Percentiles rank a stretch among this genome's conserved stretches.
Conservation (phyloP, 2,797 vertebrate genomes). For the Siniperca undulata region DNA sequence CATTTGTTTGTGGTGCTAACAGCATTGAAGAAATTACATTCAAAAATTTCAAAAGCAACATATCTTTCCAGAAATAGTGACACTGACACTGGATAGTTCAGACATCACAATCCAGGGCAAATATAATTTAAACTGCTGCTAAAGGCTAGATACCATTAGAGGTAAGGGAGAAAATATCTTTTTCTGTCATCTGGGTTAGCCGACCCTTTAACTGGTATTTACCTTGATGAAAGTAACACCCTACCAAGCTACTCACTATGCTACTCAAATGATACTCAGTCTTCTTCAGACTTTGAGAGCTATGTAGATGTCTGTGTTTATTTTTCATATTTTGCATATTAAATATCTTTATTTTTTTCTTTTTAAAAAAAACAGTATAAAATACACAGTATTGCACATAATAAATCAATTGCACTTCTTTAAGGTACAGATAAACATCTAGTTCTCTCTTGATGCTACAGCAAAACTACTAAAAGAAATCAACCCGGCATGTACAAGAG, state of each 20-base stretch:
- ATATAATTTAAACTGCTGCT: neutral
- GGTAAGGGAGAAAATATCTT: neutral
- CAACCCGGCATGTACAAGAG: slow-evolving; percentile 71
- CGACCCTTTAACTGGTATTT: neutral
- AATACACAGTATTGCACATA: slow-evolving; percentile 88
- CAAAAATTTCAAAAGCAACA: neutral
- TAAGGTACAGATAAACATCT: slow-evolving; percentile 85
- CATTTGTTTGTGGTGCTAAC: neutral
- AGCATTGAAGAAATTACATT: neutral
- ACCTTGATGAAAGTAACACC: neutral
- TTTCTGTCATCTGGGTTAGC: neutral
- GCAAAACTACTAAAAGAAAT: slow-evolving; percentile 77
- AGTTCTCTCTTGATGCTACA: slow-evolving; percentile 84
- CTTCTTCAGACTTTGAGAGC: slow-evolving; percentile 40
- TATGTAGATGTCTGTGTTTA: slow-evolving; percentile 60
- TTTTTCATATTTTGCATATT: slow-evolving; percentile 82
- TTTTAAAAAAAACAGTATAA: slow-evolving; percentile 91
- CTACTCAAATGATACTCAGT: slow-evolving; percentile 53
- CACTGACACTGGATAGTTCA: neutral
- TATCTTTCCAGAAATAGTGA: neutral
- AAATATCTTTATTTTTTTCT: slow-evolving; percentile 80
- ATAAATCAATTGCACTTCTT: slow-evolving; percentile 92
- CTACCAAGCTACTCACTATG: neutral
- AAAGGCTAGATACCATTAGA: neutral
- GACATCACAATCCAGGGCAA: neutral